Conservation (phyloP, 2,888 invertebrate genomes). For the Plemyria rubiginata region DNA sequence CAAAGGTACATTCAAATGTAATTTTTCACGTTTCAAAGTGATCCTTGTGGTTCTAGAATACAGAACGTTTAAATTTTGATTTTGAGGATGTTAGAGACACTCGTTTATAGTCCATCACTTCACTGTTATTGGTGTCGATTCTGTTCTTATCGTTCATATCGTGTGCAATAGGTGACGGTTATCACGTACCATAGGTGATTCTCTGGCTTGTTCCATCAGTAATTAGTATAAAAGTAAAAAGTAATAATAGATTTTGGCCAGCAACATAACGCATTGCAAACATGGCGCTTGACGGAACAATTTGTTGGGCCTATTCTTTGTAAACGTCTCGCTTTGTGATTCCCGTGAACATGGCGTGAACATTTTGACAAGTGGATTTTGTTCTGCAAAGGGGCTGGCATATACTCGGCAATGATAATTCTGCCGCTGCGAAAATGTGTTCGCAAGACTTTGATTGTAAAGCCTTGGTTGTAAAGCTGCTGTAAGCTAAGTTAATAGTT, state of each 20-base stretch:
- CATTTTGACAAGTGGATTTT: constrained; percentile 80
- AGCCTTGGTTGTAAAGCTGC: constrained; percentile 17
- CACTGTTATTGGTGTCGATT: too few relatives aligned
- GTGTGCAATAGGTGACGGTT: too few relatives aligned
- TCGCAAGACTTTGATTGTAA: constrained; percentile 47
- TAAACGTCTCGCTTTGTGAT: constrained; percentile 78
- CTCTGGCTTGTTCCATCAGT: too few relatives aligned
- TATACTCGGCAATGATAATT: constrained; percentile 59
- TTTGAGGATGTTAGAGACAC: too few relatives aligned
- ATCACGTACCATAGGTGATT: too few relatives aligned
- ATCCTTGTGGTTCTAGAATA: too few relatives aligned
- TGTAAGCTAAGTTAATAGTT: constrained; percentile 32
- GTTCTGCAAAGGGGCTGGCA: constrained; percentile 66
- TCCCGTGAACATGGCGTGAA: constrained; percentile 74
- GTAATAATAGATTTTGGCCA: constrained; percentile 58
- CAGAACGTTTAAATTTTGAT: too few relatives aligned
- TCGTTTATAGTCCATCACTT: too few relatives aligned
- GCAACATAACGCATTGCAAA: constrained; percentile 71
- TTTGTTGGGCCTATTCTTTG: constrained; percentile 79
- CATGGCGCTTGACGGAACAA: constrained; percentile 73
- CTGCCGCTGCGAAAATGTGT: constrained; percentile 48
- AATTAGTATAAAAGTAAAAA: too few relatives aligned
- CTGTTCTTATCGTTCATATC: too few relatives aligned
- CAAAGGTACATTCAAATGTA: too few relatives aligned
- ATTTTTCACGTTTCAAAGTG: too few relatives aligned